Percentiles rank a stretch among this genome's conserved stretches.
Evolutionary conservation across 1,140 invertebrate genomes (phyloP).

Genomic region (Zaprionus camerounensis): DNA sequence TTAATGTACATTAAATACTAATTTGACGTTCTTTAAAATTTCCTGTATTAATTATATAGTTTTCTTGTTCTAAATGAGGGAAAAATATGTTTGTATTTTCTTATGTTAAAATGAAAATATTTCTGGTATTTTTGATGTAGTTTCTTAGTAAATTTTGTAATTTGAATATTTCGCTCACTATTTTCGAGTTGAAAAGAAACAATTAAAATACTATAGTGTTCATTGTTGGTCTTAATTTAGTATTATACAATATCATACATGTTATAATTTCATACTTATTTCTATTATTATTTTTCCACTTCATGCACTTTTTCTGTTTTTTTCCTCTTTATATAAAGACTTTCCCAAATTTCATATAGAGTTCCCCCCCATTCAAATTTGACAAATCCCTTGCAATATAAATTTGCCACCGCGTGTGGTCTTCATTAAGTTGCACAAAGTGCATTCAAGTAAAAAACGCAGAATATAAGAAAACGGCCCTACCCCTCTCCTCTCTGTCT

Average conservation of each 20-base stretch:
- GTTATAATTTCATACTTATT: background rate
- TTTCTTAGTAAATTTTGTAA: background rate
- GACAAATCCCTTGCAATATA: background rate
- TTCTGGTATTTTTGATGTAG: background rate
- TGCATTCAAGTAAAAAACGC: constrained; percentile 6
- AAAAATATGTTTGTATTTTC: too few species aligned
- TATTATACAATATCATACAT: background rate
- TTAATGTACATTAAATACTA: background rate
- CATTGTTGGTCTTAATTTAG: background rate
- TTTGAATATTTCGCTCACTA: background rate
- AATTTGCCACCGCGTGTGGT: constrained; percentile 7
- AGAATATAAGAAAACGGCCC: background rate
- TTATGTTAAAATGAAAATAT: background rate
- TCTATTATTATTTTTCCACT: background rate
- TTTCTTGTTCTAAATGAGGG: background rate
- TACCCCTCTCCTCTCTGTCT: background rate
- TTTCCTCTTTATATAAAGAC: background rate
- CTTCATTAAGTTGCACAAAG: constrained; percentile 1
- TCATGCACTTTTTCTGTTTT: background rate
- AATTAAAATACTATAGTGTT: background rate
- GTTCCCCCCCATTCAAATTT: background rate
- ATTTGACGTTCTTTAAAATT: background rate
- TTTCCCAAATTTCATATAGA: background rate
- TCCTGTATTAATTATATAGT: background rate
- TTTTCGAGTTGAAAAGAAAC: background rate